A percentile compares a stretch with the other conserved stretches of the same genome.
Evolutionary conservation across 2,888 invertebrate species (phyloP).

Genomic region (Brachypterus glaber): DNA sequence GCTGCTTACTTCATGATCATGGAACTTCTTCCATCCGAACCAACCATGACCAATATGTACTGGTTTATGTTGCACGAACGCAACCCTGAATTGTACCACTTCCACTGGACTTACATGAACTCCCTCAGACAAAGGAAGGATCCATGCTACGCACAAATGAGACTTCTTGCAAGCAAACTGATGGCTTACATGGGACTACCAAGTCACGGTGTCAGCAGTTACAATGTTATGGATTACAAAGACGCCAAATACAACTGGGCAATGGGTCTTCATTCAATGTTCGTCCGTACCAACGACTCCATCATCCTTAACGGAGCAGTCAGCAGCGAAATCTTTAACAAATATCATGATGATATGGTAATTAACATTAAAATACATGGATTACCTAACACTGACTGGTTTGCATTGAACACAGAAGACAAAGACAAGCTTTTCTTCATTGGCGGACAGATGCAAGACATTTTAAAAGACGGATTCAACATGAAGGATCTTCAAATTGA

Average conservation of each 20-base stretch:
- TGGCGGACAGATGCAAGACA: too few species aligned
- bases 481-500: conserved; percentile 19
- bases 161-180: conserved; percentile 33
- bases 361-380: conserved; percentile 8
- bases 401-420: not conserved
- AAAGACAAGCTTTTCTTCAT: not conserved
- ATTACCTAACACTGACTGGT: not conserved
- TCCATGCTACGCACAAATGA: conserved; percentile 35
- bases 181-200: conserved; percentile 32
- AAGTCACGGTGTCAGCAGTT: conserved; percentile 29
- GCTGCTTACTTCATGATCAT: conserved; percentile 40
- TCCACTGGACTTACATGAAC: conserved; percentile 40
- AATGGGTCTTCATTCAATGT: conserved; percentile 30
- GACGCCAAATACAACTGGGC: conserved; percentile 40
- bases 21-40: conserved; percentile 32
- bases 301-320: conserved; percentile 10
- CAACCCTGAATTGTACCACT: conserved; percentile 41
- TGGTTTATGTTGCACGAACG: conserved; percentile 42
- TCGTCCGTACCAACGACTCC: conserved; percentile 16
- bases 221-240: conserved; percentile 36
- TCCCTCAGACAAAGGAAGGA: conserved; percentile 38
- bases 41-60: conserved; percentile 38
- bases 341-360: not conserved
- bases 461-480: too few species aligned
- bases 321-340: not conserved